Conservation (phyloP, 2,113 vertebrate genomes). For the Sinocyclocheilus anophthalmus region DNA sequence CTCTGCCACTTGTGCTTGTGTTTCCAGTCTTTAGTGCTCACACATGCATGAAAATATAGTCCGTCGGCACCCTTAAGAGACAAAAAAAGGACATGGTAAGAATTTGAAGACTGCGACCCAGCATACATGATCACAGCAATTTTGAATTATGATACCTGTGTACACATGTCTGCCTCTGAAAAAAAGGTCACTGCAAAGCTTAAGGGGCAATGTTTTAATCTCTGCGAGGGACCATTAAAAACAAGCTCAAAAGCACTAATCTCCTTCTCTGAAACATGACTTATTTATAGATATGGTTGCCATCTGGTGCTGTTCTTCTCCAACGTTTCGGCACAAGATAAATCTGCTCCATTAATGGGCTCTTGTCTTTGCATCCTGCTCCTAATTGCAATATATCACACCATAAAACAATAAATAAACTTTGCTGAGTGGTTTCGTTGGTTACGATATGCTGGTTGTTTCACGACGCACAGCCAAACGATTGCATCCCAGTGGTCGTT, state of each 20-base stretch:
- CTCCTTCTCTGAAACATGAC: slow-evolving; percentile 70
- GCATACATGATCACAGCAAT: neutral
- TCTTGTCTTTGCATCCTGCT: slow-evolving; percentile 38
- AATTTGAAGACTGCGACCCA: neutral
- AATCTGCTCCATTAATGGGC: slow-evolving; percentile 38
- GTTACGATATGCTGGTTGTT: slow-evolving; percentile 48
- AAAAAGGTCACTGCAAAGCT: neutral
- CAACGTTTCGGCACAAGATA: slow-evolving; percentile 19
- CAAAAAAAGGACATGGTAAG: neutral
- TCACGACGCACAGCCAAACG: slow-evolving; percentile 9
- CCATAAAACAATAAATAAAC: slow-evolving; percentile 27
- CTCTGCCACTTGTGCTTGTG: too few species aligned
- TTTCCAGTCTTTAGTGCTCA: neutral
- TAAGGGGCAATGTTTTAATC: neutral
- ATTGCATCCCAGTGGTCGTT: slow-evolving; percentile 52
- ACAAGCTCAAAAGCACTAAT: slow-evolving; percentile 76
- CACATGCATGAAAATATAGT: neutral
- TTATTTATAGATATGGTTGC: slow-evolving; percentile 79
- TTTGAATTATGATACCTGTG: neutral
- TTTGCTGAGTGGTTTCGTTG: neutral
- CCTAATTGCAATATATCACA: slow-evolving; percentile 56
- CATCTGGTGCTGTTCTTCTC: slow-evolving; percentile 71
- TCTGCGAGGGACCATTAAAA: slow-evolving; percentile 44
- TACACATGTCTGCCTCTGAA: neutral
- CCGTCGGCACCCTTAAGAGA: neutral